Conservation (phyloP, 2,888 invertebrate species). For the Acronicta psi region DNA sequence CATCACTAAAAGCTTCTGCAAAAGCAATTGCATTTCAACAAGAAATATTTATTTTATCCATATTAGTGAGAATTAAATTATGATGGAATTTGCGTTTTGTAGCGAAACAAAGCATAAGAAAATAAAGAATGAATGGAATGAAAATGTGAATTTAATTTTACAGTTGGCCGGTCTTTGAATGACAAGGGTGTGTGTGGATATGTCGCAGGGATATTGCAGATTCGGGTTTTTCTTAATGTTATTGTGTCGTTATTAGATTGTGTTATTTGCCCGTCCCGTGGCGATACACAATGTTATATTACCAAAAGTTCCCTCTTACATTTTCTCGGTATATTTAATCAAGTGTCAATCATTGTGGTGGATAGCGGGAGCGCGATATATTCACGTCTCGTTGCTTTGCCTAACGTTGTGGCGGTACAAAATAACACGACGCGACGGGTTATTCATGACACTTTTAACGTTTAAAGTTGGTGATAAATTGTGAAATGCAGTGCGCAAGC, state of each 20-base stretch:
- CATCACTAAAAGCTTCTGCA: background rate
- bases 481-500: background rate
- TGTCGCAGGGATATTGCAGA: conserved; percentile 41
- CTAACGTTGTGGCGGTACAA: conserved; percentile 6
- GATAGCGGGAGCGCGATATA: conserved; percentile 29
- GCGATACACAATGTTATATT: conserved; percentile 11
- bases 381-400: conserved; percentile 36
- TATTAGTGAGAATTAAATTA: conserved; percentile 21
- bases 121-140: conserved; percentile 58
- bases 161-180: conserved; percentile 69
- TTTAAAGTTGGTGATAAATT: conserved; percentile 27
- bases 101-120: conserved; percentile 48
- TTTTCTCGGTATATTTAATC: conserved; percentile 28
- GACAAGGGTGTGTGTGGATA: conserved; percentile 64
- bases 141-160: conserved; percentile 77
- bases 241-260: conserved; percentile 25
- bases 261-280: conserved; percentile 15
- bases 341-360: conserved; percentile 41
- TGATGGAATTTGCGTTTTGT: conserved; percentile 23
- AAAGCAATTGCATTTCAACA: background rate
- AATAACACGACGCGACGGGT: conserved; percentile 21
- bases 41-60: background rate
- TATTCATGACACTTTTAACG: conserved; percentile 21
- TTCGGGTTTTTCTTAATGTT: conserved; percentile 35
- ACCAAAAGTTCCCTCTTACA: conserved; percentile 8